Evolutionary conservation across 2,888 invertebrate species (phyloP), one percentile per base, ranked within the genome.

Genomic region (Gnatocerus cornutus): DNA sequence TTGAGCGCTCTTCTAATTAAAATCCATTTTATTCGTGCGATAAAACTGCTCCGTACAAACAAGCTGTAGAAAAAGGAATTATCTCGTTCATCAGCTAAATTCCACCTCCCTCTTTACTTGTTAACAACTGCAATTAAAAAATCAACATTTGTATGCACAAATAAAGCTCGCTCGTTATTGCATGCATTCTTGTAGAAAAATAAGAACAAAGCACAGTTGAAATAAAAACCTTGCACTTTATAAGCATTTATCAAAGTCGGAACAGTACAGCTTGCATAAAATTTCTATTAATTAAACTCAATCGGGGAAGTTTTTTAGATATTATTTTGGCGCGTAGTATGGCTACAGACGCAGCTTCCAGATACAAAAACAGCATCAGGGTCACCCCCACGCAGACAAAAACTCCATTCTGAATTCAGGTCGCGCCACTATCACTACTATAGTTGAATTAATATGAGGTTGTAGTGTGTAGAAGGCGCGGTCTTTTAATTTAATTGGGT

Each of bases 171-270:
- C 4, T 37, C 53, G 37, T 53, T 53, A 27, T 45, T 12, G 43
- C 29, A 27, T 45, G 58, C 58, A 41, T 37, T 41, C 56, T 39
- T 56, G 41, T 14, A 56, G 29, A 27, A 9, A 43, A 13, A 58
- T 9, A 27, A 29, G 43, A 41, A 41, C 43, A 39, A 39, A 10
- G 5, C 8, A 9, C 16, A 39, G 7, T 27, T 16, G 46, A 56
- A 69, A 69, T 68, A 73, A 74, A 73, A 73, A 70, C 63, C 73
- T 55, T 67, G 69, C 73, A 70, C 71, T 74, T 71, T 61, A 69
- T 69, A 63, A 59, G 63, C 69, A 74, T 75, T 72, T 67, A 74
- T 75, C 75, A 74, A 71, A 56, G 75, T 75, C 74, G 27, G 39
- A 68, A 62, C 13, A 39, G 30, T 52, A 27, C 56, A 27, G 48